Evolutionary conservation across 2,797 vertebrate species (phyloP).

Genomic region (Adelosebastes latens): DNA sequence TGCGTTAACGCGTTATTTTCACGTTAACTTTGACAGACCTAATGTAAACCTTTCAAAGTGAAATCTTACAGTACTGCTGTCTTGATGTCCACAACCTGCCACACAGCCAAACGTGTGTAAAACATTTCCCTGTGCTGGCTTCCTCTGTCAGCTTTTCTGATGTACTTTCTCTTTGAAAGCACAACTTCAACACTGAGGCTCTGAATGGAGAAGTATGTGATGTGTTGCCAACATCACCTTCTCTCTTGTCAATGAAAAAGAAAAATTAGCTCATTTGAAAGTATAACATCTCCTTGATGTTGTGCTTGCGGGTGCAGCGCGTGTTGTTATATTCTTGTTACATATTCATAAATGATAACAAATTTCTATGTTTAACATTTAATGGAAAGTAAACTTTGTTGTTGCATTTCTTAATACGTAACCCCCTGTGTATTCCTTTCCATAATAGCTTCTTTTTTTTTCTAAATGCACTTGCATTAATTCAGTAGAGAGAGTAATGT

Average conservation of each 20-base stretch:
- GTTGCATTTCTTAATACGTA: neutral
- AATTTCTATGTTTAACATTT: neutral
- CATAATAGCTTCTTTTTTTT: neutral
- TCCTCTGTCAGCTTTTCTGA: constrained; percentile 39
- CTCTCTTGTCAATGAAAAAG: constrained; percentile 14
- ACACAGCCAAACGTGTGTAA: neutral
- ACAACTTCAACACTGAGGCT: constrained; percentile 26
- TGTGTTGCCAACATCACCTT: constrained; percentile 27
- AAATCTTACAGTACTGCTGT: neutral
- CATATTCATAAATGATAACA: neutral
- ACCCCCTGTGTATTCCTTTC: neutral
- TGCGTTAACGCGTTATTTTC: too few relatives aligned
- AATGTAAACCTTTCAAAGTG: neutral
- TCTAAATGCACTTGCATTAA: neutral
- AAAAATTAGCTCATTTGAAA: constrained; percentile 15
- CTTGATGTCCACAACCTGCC: neutral
- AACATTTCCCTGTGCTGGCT: constrained; percentile 5
- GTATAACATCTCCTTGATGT: neutral
- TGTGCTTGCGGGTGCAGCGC: neutral
- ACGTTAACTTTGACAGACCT: too few relatives aligned
- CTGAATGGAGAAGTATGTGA: constrained; percentile 37
- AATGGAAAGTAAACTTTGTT: neutral
- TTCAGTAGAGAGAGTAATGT: neutral
- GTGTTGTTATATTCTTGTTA: neutral
- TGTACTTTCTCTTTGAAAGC: constrained; percentile 46